phyloP scores from a whole-genome alignment of 2,113 vertebrate species.

The Dipodomys stephensi region DNA sequence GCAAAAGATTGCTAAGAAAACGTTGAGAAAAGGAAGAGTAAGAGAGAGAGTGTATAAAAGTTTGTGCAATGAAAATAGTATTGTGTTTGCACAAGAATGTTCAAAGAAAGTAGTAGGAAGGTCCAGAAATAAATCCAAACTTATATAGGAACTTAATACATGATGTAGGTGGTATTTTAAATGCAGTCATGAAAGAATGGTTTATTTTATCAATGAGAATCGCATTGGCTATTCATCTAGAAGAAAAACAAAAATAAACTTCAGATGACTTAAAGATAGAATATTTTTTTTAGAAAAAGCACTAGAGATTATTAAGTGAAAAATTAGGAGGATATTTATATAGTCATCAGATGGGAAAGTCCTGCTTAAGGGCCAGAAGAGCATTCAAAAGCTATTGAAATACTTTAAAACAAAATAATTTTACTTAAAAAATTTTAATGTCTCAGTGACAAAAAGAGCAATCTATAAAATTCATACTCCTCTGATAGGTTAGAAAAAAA shows the following conservation, averaged over 20 bases:
- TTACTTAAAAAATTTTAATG: slow-evolving; percentile 6
- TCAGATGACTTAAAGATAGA: slow-evolving; percentile 54
- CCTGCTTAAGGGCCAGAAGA: not conserved
- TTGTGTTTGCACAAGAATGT: not conserved
- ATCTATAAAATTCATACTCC: too few species aligned
- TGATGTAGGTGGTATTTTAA: slow-evolving; percentile 54
- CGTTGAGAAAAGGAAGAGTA: not conserved
- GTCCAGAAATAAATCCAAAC: slow-evolving; percentile 46
- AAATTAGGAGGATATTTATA: slow-evolving; percentile 30
- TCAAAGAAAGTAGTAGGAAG: not conserved
- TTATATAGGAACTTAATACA: slow-evolving; percentile 63
- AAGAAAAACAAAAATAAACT: slow-evolving; percentile 74
- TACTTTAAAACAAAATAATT: not conserved
- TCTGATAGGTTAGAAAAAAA: too few species aligned
- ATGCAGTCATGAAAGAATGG: slow-evolving; percentile 60
- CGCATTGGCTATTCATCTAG: slow-evolving; percentile 55
- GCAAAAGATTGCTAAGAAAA: not conserved
- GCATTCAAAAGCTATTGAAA: not conserved
- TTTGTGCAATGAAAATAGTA: not conserved
- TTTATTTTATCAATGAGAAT: slow-evolving; percentile 73
- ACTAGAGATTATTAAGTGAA: slow-evolving; percentile 24
- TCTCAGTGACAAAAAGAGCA: not conserved
- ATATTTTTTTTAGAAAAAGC: not conserved
- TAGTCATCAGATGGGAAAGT: not conserved
- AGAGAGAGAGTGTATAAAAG: not conserved